A percentile compares a stretch with the other conserved stretches of the same genome.
phyloP scores from a whole-genome alignment of 2,113 vertebrate genomes.

The Synchiropus splendidus region DNA sequence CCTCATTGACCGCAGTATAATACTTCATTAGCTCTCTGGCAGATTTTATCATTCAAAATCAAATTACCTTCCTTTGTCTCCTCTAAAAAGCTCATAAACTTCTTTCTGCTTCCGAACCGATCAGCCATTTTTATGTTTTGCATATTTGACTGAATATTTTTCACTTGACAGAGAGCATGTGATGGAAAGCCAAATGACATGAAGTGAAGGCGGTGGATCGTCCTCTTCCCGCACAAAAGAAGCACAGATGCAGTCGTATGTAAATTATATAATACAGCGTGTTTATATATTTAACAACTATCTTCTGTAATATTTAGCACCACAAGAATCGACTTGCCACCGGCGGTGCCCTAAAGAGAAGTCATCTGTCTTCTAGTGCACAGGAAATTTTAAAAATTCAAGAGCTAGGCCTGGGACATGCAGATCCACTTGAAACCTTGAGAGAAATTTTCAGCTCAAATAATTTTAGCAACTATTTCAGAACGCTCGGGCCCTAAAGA shows the following conservation, averaged over 20 bases:
- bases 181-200: conserved; percentile 26
- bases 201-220: too few species aligned
- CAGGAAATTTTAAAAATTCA: conserved; percentile 48
- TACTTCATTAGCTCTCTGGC: conserved; percentile 61
- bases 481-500: conserved; percentile 20
- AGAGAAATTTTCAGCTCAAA: conserved; percentile 47
- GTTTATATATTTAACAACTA: conserved; percentile 36
- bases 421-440: conserved; percentile 51
- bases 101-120: conserved; percentile 23
- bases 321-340: conserved; percentile 37
- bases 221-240: too few species aligned
- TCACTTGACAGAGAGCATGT: not conserved
- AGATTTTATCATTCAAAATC: conserved; percentile 52
- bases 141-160: too few species aligned
- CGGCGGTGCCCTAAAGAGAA: conserved; percentile 36
- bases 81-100: conserved; percentile 36
- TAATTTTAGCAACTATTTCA: conserved; percentile 59
- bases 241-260: too few species aligned
- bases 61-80: conserved; percentile 54
- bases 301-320: conserved; percentile 37
- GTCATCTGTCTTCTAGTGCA: conserved; percentile 38
- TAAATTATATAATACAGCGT: not conserved
- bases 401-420: conserved; percentile 28
- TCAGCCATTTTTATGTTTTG: conserved; percentile 36
- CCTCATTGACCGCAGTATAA: conserved; percentile 51